These are phyloP conservation scores for Turdus rufiventris DNA, from an alignment of 2,113 vertebrate species.

Conservation along the genomic window DNA sequence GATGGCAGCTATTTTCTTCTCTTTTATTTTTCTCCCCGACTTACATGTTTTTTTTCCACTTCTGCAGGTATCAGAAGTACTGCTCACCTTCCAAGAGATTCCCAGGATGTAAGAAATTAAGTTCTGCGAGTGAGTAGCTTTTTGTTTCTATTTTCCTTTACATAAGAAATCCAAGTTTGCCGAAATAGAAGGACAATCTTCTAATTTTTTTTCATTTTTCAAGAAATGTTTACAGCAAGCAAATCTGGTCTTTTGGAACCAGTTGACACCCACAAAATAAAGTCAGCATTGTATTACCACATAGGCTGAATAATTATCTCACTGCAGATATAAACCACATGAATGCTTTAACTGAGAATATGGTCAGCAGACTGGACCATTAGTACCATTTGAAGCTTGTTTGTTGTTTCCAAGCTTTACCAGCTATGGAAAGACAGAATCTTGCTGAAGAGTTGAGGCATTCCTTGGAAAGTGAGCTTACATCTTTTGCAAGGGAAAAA, in stretches of 20 bases:
- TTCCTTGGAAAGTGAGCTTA: neutral
- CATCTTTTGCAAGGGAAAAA: neutral
- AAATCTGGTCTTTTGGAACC: neutral
- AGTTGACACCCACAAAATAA: slow-evolving; percentile 27
- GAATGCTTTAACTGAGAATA: slow-evolving; percentile 28
- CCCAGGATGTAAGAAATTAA: slow-evolving; percentile 1
- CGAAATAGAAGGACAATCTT: neutral
- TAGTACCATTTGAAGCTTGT: slow-evolving; percentile 41
- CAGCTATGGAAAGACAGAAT: neutral
- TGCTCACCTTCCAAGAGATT: neutral
- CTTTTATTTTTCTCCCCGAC: neutral
- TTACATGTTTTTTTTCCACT: neutral
- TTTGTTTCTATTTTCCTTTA: neutral
- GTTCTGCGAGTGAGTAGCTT: slow-evolving; percentile 20
- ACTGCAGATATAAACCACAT: slow-evolving; percentile 9
- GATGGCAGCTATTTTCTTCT: neutral
- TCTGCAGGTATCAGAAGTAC: neutral
- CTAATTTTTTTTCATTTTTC: neutral
- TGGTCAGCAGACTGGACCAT: slow-evolving; percentile 11
- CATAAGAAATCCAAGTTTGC: neutral
- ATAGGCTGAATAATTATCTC: slow-evolving; percentile 29
- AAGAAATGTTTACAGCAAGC: slow-evolving; percentile 9
- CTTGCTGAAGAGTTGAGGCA: neutral
- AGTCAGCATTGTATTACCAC: slow-evolving; percentile 26
- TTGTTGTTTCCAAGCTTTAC: slow-evolving; percentile 8